A percentile compares a stretch with the other conserved stretches of the same genome.
Conservation (phyloP, 2,113 vertebrate species). For the Callorhinus ursinus region DNA sequence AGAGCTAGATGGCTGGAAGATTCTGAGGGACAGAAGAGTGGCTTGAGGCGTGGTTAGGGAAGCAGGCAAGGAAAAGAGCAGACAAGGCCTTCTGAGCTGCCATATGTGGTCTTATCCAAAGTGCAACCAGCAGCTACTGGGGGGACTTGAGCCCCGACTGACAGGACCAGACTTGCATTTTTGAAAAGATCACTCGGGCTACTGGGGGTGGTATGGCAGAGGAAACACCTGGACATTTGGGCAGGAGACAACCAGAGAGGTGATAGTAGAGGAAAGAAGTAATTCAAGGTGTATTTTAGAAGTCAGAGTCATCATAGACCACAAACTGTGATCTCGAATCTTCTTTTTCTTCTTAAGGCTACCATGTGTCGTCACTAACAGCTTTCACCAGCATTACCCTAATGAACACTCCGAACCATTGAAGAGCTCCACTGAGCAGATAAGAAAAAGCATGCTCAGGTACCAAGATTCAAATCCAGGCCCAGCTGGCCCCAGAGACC, state of each 20-base stretch:
- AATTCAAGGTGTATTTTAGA: constrained; percentile 1
- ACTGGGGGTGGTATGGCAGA: background rate
- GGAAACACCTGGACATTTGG: background rate
- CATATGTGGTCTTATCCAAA: background rate
- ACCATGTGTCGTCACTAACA: background rate
- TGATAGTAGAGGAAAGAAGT: background rate
- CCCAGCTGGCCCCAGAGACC: background rate
- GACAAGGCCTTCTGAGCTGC: background rate
- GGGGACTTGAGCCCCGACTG: background rate
- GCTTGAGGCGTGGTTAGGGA: background rate
- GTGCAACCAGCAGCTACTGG: background rate
- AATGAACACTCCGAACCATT: background rate
- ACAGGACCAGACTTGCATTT: background rate
- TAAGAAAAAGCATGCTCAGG: background rate
- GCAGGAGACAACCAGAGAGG: background rate
- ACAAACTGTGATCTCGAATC: background rate
- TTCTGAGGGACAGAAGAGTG: background rate
- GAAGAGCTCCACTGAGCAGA: background rate
- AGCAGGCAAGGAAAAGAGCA: background rate
- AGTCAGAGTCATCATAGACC: background rate
- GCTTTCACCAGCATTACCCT: background rate
- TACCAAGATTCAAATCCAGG: constrained; percentile 25
- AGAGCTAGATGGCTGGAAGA: constrained; percentile 1
- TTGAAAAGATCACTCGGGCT: background rate
- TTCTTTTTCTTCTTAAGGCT: background rate